A percentile compares a stretch with the other conserved stretches of the same genome.
Evolutionary conservation across 1,140 invertebrate genomes (phyloP).

Genomic region (Drosophila lini): DNA sequence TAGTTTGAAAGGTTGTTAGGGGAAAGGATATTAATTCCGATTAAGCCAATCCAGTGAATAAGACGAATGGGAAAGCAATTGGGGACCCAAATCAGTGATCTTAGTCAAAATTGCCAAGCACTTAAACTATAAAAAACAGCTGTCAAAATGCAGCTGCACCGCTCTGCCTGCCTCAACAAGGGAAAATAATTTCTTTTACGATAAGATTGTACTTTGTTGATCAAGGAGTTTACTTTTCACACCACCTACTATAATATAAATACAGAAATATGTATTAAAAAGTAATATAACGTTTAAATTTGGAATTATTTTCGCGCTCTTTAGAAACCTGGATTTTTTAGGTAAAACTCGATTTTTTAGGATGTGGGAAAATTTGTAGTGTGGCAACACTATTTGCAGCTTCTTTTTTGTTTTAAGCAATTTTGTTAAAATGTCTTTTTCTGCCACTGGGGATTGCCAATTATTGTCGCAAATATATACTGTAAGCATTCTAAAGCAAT

Average conservation of each 20-base stretch:
- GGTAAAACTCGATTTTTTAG: background rate
- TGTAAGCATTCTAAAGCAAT: background rate
- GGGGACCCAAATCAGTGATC: background rate
- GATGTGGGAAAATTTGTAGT: background rate
- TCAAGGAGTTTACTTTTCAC: no score
- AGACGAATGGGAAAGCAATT: background rate
- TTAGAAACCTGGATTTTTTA: background rate
- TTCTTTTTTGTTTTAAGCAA: conserved; percentile 3
- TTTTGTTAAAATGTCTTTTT: conserved; percentile 45
- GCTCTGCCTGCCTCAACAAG: no score
- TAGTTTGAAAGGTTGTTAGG: no score
- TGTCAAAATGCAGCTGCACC: background rate
- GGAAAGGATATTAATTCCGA: background rate
- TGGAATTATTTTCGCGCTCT: background rate
- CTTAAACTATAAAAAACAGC: background rate
- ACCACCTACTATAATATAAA: no score
- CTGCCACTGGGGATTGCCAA: conserved; percentile 37
- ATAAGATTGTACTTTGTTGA: background rate
- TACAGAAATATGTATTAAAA: background rate
- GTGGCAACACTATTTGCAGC: background rate
- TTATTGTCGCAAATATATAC: conserved; percentile 51
- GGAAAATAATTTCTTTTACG: background rate
- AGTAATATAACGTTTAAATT: background rate
- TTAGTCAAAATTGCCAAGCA: background rate
- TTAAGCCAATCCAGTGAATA: background rate